A percentile compares a stretch with the other conserved stretches of the same genome.
These are phyloP conservation scores for Isichthys henryi DNA, from an alignment of 2,113 vertebrate species.

Conservation along the genomic window DNA sequence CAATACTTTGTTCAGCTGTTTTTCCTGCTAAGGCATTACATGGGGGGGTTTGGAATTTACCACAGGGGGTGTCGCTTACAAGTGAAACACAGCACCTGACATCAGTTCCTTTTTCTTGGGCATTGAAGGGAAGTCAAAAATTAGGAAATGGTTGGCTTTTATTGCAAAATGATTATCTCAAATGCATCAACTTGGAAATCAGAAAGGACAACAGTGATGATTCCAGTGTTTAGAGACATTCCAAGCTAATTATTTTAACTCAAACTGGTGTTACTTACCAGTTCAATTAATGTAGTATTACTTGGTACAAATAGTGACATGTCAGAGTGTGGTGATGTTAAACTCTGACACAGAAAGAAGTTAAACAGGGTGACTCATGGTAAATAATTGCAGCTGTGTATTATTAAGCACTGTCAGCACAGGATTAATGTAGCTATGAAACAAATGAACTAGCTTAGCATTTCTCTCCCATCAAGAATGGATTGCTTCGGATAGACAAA, in stretches of 20 bases:
- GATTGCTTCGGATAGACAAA: neutral
- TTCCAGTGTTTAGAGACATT: neutral
- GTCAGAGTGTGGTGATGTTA: neutral
- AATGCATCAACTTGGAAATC: neutral
- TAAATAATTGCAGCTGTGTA: conserved; percentile 49
- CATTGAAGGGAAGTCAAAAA: neutral
- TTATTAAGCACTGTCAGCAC: conserved; percentile 43
- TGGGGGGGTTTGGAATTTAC: conserved; percentile 39
- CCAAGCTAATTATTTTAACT: neutral
- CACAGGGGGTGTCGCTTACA: conserved; percentile 27
- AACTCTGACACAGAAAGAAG: conserved; percentile 27
- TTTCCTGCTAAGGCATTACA: conserved; percentile 33
- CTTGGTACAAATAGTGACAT: neutral
- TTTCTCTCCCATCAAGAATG: neutral
- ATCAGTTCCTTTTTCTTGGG: neutral
- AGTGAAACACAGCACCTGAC: conserved; percentile 6
- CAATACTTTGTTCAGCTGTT: conserved; percentile 44
- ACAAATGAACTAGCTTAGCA: conserved; percentile 14
- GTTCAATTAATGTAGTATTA: neutral
- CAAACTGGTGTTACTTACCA: neutral
- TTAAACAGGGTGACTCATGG: conserved; percentile 42
- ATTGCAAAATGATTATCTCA: neutral
- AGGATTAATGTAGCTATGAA: conserved; percentile 44
- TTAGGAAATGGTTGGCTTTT: neutral
- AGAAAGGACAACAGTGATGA: neutral